A percentile compares a stretch with the other conserved stretches of the same genome.
phyloP scores from a whole-genome alignment of 2,797 vertebrate species.

The Spatula versicolor region DNA sequence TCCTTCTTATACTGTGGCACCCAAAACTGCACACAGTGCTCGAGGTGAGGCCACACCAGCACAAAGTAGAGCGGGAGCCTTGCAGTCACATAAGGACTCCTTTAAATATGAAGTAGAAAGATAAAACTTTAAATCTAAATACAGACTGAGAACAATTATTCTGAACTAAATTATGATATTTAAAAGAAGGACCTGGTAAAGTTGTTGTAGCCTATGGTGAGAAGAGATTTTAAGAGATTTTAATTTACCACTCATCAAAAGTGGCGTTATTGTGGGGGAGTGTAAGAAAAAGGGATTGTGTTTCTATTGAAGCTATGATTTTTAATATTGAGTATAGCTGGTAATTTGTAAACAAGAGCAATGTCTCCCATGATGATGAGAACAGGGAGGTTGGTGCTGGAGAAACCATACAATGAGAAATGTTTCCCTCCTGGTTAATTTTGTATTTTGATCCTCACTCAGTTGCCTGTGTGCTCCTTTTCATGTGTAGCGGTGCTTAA shows the following conservation, averaged over 20 bases:
- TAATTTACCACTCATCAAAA: background rate
- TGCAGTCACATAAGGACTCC: background rate
- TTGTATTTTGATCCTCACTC: background rate
- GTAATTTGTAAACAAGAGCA: background rate
- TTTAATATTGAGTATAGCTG: background rate
- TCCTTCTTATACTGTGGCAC: too few species aligned
- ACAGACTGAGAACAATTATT: background rate
- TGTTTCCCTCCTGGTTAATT: background rate
- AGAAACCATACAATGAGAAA: background rate
- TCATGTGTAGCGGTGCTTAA: background rate
- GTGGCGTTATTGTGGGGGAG: background rate
- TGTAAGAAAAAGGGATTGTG: background rate
- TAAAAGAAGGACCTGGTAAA: background rate
- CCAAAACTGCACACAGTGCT: too few species aligned
- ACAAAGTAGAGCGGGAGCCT: background rate
- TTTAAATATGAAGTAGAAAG: background rate
- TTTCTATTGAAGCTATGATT: background rate
- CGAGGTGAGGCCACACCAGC: too few species aligned
- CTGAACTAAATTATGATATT: background rate
- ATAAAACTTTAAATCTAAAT: background rate
- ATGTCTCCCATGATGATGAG: background rate
- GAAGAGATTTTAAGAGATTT: background rate
- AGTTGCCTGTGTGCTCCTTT: background rate
- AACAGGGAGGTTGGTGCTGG: background rate
- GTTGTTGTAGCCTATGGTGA: background rate